Conservation (phyloP, 2,797 vertebrate genomes). For the Neosilurus mollespiculum region DNA sequence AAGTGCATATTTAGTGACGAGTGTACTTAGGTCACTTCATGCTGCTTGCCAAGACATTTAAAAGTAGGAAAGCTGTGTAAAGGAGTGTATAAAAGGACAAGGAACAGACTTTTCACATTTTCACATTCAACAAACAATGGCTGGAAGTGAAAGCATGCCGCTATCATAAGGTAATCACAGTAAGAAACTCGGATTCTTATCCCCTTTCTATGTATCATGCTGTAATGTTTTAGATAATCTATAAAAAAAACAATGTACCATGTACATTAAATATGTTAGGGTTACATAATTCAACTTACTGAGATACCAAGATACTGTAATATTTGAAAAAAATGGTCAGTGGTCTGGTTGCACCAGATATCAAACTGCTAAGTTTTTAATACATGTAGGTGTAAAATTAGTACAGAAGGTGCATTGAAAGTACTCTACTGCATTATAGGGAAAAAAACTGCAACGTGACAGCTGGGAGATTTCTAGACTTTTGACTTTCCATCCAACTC, state of each 20-base stretch:
- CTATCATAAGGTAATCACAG: background rate
- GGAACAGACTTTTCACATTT: background rate
- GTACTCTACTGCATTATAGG: background rate
- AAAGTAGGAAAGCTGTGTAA: background rate
- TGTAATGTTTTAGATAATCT: background rate
- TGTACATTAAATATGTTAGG: background rate
- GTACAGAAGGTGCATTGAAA: background rate
- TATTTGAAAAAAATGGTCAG: background rate
- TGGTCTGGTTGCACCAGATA: background rate
- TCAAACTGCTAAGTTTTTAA: background rate
- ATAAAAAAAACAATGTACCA: background rate
- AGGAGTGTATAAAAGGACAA: background rate
- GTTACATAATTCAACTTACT: background rate
- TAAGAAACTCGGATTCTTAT: background rate
- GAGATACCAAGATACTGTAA: background rate
- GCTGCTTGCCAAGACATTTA: background rate
- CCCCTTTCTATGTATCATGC: background rate
- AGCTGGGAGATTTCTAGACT: background rate
- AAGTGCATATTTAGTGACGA: background rate
- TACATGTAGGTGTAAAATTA: background rate
- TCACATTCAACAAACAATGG: background rate
- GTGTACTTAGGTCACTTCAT: constrained; percentile 1
- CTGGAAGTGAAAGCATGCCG: background rate
- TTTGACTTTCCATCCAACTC: constrained; percentile 8
- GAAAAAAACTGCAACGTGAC: background rate